A percentile compares a stretch with the other conserved stretches of the same genome.
phyloP scores from a whole-genome alignment of 2,888 invertebrate species.

The Imbricaverruca yamaguchii region DNA sequence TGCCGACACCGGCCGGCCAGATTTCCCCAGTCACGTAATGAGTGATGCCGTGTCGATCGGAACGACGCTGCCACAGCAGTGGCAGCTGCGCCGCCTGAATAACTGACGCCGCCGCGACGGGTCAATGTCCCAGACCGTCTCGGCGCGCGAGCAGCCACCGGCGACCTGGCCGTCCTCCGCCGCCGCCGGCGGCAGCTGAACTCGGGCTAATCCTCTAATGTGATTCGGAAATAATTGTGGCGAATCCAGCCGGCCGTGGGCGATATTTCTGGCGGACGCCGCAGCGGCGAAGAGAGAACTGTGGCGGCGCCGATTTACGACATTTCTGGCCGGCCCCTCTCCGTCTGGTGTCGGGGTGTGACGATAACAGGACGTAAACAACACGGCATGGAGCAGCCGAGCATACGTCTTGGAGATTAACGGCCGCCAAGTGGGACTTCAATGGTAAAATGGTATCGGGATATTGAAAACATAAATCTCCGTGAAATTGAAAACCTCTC shows the following conservation, averaged over 20 bases:
- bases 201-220: slow-evolving; percentile 13
- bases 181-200: neutral
- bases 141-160: no score
- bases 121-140: no score
- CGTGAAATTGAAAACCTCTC: neutral
- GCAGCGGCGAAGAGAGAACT: neutral
- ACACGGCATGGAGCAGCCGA: neutral
- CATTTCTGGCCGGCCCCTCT: neutral
- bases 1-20: no score
- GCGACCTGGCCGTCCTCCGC: no score
- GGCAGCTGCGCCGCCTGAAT: no score
- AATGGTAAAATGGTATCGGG: slow-evolving; percentile 13
- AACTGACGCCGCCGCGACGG: no score
- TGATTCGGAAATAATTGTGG: slow-evolving; percentile 20
- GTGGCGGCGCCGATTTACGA: neutral
- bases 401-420: slow-evolving; percentile 4
- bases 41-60: no score
- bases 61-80: no score
- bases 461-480: slow-evolving; percentile 11
- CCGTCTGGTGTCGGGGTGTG: neutral
- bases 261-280: neutral
- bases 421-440: neutral
- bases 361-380: slow-evolving; percentile 14
- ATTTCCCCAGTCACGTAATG: no score
- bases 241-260: neutral